phyloP scores from a whole-genome alignment of 2,797 vertebrate species.

The Chaenodraco wilsoni region DNA sequence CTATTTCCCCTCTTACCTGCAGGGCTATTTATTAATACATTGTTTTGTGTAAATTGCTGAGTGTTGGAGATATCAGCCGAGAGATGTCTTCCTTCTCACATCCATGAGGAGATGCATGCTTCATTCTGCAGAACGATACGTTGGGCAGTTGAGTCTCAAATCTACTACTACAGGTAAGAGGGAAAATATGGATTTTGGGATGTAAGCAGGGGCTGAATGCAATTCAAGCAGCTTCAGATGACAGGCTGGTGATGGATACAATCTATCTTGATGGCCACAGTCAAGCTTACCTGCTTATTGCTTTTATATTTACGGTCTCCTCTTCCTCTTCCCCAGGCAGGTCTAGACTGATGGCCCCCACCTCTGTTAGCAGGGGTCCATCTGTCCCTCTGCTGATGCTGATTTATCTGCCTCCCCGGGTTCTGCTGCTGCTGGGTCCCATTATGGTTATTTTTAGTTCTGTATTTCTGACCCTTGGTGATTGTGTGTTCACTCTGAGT shows the following conservation, averaged over 20 bases:
- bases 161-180: too few relatives aligned
- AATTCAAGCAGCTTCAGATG: conserved; percentile 2
- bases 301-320: background rate
- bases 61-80: too few relatives aligned
- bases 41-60: too few relatives aligned
- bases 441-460: background rate
- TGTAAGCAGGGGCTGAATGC: background rate
- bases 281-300: conserved; percentile 26
- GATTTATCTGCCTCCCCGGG: background rate
- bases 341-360: background rate
- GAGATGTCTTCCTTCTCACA: too few relatives aligned
- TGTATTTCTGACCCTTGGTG: background rate
- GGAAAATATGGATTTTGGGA: too few relatives aligned
- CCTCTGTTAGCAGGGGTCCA: background rate
- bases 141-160: too few relatives aligned
- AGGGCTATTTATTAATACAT: too few relatives aligned
- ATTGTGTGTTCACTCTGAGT: background rate
- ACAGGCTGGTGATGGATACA: background rate
- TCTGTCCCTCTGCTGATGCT: background rate
- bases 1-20: too few relatives aligned
- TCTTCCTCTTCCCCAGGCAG: background rate
- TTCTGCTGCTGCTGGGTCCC: conserved; percentile 15
- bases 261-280: background rate
- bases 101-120: too few relatives aligned
- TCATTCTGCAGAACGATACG: too few relatives aligned